These are phyloP conservation scores for Dyspetes luteomarginatus DNA, from an alignment of 2,888 invertebrate species.

Conservation along the genomic window DNA sequence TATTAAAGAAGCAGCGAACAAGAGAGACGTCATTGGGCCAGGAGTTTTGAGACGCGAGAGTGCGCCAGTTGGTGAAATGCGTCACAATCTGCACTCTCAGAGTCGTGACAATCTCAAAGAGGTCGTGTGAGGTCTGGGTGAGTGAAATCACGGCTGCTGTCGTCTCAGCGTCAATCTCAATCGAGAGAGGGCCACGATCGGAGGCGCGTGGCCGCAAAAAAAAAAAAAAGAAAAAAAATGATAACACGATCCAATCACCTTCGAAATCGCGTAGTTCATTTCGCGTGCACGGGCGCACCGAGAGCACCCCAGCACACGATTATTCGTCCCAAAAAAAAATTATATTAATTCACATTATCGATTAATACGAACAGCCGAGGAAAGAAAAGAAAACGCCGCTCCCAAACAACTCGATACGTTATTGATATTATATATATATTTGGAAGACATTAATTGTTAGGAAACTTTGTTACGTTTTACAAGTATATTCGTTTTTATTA, in stretches of 20 bases:
- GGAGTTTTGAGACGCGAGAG: slow-evolving; percentile 83
- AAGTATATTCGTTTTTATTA: slow-evolving; percentile 68
- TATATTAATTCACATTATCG: slow-evolving; percentile 22
- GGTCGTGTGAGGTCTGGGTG: slow-evolving; percentile 79
- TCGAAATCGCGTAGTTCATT: slow-evolving; percentile 5
- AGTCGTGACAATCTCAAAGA: slow-evolving; percentile 81
- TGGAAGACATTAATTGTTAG: slow-evolving; percentile 64
- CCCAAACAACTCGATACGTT: slow-evolving; percentile 56
- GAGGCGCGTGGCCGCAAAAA: slow-evolving; percentile 59
- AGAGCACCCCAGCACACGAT: slow-evolving; percentile 45
- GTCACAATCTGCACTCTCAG: slow-evolving; percentile 79
- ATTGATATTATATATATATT: slow-evolving; percentile 59
- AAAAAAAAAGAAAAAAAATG: too few relatives aligned
- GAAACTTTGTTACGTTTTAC: slow-evolving; percentile 69
- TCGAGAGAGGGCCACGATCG: slow-evolving; percentile 36
- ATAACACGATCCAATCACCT: neutral
- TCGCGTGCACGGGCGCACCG: slow-evolving; percentile 36
- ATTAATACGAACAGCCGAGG: slow-evolving; percentile 22
- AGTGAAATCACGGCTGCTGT: slow-evolving; percentile 21
- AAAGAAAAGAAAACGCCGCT: slow-evolving; percentile 45
- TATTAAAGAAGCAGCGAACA: slow-evolving; percentile 90
- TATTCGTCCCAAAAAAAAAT: slow-evolving; percentile 7
- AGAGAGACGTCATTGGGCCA: slow-evolving; percentile 81
- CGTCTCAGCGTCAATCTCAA: neutral
- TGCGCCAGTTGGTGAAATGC: slow-evolving; percentile 82